phyloP scores from a whole-genome alignment of 2,888 invertebrate species.

The Aricia artaxerxes region DNA sequence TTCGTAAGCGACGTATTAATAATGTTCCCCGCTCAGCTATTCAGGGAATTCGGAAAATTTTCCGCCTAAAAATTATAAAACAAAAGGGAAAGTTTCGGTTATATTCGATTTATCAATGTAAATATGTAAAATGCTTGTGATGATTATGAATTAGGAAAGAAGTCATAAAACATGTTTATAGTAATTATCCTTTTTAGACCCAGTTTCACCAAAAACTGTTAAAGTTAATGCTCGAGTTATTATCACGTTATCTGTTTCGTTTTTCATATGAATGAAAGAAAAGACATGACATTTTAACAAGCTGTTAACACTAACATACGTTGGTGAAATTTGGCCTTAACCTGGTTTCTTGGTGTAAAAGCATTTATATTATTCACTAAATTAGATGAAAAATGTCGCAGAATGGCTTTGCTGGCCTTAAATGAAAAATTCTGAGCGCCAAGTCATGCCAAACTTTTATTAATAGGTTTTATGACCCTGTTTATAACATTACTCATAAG shows the following conservation, averaged over 20 bases:
- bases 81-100: background rate
- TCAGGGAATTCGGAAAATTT: background rate
- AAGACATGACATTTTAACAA: no score
- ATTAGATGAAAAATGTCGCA: background rate
- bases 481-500: background rate
- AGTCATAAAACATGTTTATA: background rate
- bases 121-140: background rate
- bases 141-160: background rate
- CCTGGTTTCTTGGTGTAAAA: background rate
- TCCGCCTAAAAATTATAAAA: background rate
- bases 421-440: background rate
- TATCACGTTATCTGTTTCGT: no score
- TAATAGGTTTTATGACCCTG: background rate
- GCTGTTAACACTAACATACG: no score
- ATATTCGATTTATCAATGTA: background rate
- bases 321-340: background rate
- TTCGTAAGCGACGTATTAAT: background rate
- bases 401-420: background rate
- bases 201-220: no score
- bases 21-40: conserved; percentile 1
- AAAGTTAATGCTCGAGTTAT: no score
- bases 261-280: no score
- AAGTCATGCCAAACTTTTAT: background rate
- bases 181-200: background rate
- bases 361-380: background rate